Conservation (phyloP, 2,113 vertebrate genomes). For the Carettochelys insculpta region DNA sequence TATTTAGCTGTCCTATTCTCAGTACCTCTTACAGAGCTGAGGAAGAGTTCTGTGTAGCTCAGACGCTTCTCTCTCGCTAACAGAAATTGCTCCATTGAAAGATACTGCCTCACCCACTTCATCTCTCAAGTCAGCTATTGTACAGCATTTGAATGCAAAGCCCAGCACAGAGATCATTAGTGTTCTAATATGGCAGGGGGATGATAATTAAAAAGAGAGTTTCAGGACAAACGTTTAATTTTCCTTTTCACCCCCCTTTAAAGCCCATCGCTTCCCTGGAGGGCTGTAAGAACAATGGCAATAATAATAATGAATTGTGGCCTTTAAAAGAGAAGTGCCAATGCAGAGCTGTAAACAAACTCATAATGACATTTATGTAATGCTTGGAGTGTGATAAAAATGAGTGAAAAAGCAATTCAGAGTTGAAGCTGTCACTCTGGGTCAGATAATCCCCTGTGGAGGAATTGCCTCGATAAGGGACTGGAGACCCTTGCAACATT, state of each 20-base stretch:
- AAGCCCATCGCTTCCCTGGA: neutral
- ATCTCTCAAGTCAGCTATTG: neutral
- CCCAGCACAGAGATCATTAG: neutral
- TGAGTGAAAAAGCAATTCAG: neutral
- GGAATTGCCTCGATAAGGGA: neutral
- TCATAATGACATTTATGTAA: neutral
- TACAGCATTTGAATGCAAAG: neutral
- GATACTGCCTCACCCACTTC: neutral
- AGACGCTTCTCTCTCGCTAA: neutral
- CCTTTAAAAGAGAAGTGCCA: neutral
- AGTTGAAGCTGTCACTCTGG: neutral
- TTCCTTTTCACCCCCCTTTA: neutral
- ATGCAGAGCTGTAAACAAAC: neutral
- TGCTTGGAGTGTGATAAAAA: neutral
- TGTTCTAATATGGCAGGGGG: conserved; percentile 15
- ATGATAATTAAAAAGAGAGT: neutral
- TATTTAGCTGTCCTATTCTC: neutral
- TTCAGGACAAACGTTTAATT: conserved; percentile 1
- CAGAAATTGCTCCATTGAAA: neutral
- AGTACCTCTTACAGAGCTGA: neutral
- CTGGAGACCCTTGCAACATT: neutral
- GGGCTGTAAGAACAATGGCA: neutral
- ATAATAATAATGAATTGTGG: neutral
- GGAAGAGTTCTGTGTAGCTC: neutral
- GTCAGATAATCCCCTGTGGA: neutral